Percentiles rank a stretch among this genome's conserved stretches.
These are phyloP conservation scores for Tenebrio molitor DNA, from an alignment of 1,140 invertebrate genomes.

Conservation along the genomic window DNA sequence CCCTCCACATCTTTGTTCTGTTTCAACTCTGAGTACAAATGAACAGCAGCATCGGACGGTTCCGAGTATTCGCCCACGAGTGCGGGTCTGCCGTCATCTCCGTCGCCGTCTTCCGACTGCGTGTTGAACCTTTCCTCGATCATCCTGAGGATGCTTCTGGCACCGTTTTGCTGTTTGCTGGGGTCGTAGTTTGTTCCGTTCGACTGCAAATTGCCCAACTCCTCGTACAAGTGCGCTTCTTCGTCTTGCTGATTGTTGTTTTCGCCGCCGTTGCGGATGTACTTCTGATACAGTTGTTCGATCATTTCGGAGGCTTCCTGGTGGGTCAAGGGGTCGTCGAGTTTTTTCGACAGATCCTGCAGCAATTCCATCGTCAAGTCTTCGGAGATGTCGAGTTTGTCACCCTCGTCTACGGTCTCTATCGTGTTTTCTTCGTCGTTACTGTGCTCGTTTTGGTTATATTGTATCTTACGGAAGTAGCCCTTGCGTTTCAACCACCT, in stretches of 20 bases:
- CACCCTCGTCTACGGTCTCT: conserved; percentile 67
- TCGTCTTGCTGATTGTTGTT: conserved; percentile 70
- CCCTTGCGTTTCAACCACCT: conserved; percentile 71
- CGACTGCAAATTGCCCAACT: conserved; percentile 68
- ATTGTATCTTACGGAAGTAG: conserved; percentile 64
- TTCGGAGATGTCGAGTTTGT: conserved; percentile 77
- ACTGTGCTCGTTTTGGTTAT: conserved; percentile 57
- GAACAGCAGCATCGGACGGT: conserved; percentile 76
- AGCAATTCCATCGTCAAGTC: conserved; percentile 82
- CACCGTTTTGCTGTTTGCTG: conserved; percentile 61
- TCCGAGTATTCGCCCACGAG: conserved; percentile 80
- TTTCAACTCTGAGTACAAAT: conserved; percentile 80
- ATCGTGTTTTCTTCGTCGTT: conserved; percentile 67
- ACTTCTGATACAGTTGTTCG: conserved; percentile 82
- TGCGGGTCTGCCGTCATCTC: conserved; percentile 65
- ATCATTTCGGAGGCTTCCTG: conserved; percentile 83
- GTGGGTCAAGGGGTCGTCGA: conserved; percentile 81
- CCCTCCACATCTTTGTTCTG: conserved; percentile 66
- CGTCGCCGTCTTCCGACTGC: conserved; percentile 56
- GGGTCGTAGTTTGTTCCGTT: conserved; percentile 66
- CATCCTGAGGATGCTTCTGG: conserved; percentile 60
- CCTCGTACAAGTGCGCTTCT: conserved; percentile 78
- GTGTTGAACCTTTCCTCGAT: conserved; percentile 69
- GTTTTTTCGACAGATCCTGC: conserved; percentile 75
- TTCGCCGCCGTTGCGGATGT: conserved; percentile 81